Evolutionary conservation across 2,797 vertebrate genomes (phyloP).

Genomic region (Steatocranus sp.): DNA sequence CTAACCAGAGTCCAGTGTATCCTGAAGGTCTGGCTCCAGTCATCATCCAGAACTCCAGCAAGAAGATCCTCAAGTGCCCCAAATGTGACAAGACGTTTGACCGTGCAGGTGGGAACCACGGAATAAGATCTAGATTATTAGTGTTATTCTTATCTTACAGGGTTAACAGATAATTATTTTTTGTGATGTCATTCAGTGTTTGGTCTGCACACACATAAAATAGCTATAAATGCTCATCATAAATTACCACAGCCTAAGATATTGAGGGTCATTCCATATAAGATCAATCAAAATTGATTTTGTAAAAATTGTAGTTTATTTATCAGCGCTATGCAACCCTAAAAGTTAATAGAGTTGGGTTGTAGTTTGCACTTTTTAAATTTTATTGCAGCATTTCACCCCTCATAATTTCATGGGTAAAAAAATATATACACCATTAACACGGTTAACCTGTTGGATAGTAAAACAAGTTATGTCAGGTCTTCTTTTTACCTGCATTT

Average conservation of each 20-base stretch:
- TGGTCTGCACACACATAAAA: background rate
- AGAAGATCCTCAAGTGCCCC: conserved; percentile 90
- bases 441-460: background rate
- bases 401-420: background rate
- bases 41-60: conserved; percentile 83
- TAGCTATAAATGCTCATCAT: background rate
- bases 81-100: conserved; percentile 97
- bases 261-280: background rate
- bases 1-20: conserved; percentile 60
- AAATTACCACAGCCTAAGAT: background rate
- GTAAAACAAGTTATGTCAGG: background rate
- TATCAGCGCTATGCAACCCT: background rate
- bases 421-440: background rate
- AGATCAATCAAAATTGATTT: background rate
- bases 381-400: background rate
- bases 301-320: background rate
- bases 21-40: conserved; percentile 87
- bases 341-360: background rate
- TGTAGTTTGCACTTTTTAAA: background rate
- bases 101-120: conserved; percentile 84
- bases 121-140: background rate
- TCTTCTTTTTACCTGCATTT: background rate
- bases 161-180: background rate
- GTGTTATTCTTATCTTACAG: background rate
- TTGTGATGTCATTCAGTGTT: background rate